Base-by-base conservation (phyloP, 2,113 vertebrate genomes). In the Corythornis cristatus region DNA sequence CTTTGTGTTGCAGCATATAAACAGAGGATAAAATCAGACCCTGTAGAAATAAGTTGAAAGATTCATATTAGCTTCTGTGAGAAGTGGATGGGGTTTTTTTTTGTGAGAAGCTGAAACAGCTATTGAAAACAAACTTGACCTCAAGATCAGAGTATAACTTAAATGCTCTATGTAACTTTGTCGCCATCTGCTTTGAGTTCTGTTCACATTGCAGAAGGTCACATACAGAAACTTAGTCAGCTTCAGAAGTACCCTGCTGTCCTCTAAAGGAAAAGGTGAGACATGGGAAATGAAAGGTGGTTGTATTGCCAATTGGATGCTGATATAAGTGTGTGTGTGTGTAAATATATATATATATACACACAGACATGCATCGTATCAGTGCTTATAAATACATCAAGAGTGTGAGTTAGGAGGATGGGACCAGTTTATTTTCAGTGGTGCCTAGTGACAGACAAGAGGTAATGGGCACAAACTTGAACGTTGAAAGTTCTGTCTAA, bases 61-160 rank as follows among this genome's bases (percentile, higher is more conserved):
- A 45, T 54, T 95, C 29, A 46, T 16, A 15, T 89, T 77, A 68
- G 67, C 12, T 90, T 28, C 54, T 72, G 50, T 16, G 22, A 51
- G 42, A 79, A 78, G 74, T 61, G 33, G 45, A 73, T 71, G 53
- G 29, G 29, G 2, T 2, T 64, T 81, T 2, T 64, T 81, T 87
- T 67, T 0, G 1, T 3, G 10, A 83, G 91, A 42, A 86, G 51
- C 65, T 73, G 76, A 66, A 93, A 56, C 26, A 86, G 54, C 68
- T 83, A 46, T 11, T 74, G 88, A 85, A 89, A 95, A 92, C 84
- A 96, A 89, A 72, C 53, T 48, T 93, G 89, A 95, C 83, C 91
- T 91, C 43, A 40, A 58, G 85, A 85, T 82, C 53, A 67, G 81
- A 15, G 50, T 37, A 15, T 46, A 77, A 86, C 83, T 89, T 86